Evolutionary conservation across 2,113 vertebrate genomes (phyloP), one percentile per base, ranked within the genome.

Genomic region (Isurus oxyrinchus): DNA sequence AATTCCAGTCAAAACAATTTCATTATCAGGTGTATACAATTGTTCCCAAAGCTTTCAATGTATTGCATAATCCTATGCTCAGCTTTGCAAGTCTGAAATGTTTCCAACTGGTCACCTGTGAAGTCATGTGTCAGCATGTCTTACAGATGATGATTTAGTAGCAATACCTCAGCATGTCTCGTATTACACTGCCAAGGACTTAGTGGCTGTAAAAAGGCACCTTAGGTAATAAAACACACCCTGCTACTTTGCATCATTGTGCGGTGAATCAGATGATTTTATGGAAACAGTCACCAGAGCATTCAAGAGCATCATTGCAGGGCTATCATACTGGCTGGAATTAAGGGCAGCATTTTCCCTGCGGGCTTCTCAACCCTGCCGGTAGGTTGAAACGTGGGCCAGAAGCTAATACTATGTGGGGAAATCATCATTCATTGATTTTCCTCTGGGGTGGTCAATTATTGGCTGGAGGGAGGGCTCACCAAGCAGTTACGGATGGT

Each of bases 141-240:
- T 67, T 66, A n/a, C 8, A 69, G 8, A 69, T 53, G 40, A 67
- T 95, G 66, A 27, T 4, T 95, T 23, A 13, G 40, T 61, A 44
- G 59, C n/a, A 66, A 40, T 94, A 57, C 6, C 63, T 66, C 16
- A 40, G 27, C 59, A 69, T 69, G 93, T 23, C 61, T 67, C n/a
- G 19, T 10, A 16, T 91, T 61, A 16, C 11, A 69, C 21, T 14
- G 40, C 8, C n/a, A 13, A 44, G 21, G 40, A 49, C 40, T 44
- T 67, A 10, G 11, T 35, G 86, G 49, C 86, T 55, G 23, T 88
- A 55, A 94, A 63, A 63, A 10, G 79, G 81, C 40, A 21, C 5
- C 81, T 84, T 16, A 84, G 16, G 63, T 95, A 95, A 95, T 94
- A 95, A 95, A 95, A 95, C 93, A 49, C 93, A 66, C 93, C 40